Evolutionary conservation across 2,797 vertebrate genomes (phyloP).

Genomic region (Gadopsis marmoratus): DNA sequence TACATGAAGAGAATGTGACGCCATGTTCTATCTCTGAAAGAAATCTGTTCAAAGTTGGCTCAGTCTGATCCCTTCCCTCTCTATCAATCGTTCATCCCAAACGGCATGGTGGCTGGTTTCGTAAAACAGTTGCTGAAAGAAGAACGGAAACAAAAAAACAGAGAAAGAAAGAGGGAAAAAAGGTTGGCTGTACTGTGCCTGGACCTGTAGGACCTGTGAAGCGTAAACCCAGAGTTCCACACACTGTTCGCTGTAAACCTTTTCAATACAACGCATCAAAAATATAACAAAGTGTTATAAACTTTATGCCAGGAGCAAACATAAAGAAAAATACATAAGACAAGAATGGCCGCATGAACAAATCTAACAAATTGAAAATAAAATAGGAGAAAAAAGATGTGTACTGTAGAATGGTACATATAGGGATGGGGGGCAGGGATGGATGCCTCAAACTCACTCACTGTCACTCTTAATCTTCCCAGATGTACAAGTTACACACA

Average conservation of each 20-base stretch:
- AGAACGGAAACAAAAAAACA: constrained; percentile 53
- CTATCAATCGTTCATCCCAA: constrained; percentile 73
- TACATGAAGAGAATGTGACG: constrained; percentile 35
- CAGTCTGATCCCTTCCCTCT: constrained; percentile 34
- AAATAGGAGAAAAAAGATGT: not conserved
- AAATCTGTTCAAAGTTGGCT: constrained; percentile 59
- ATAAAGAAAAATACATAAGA: constrained; percentile 17
- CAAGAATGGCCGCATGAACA: constrained; percentile 6
- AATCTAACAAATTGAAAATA: not conserved
- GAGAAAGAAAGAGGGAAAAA: constrained; percentile 12
- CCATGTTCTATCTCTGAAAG: constrained; percentile 53
- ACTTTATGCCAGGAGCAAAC: constrained; percentile 4
- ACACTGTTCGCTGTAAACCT: constrained; percentile 30
- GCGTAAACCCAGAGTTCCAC: constrained; percentile 31
- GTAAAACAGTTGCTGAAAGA: constrained; percentile 65
- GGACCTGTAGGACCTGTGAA: constrained; percentile 53
- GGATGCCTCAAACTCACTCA: constrained; percentile 61
- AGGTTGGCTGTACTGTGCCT: constrained; percentile 42
- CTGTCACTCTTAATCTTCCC: constrained; percentile 65
- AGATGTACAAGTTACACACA: constrained; percentile 62
- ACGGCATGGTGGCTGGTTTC: constrained; percentile 69
- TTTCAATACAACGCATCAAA: constrained; percentile 19
- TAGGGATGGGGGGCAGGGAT: constrained; percentile 24
- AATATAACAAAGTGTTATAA: constrained; percentile 22
- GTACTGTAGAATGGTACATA: not conserved